Conservation (phyloP, 2,113 vertebrate species). For the Lycaon pictus region DNA sequence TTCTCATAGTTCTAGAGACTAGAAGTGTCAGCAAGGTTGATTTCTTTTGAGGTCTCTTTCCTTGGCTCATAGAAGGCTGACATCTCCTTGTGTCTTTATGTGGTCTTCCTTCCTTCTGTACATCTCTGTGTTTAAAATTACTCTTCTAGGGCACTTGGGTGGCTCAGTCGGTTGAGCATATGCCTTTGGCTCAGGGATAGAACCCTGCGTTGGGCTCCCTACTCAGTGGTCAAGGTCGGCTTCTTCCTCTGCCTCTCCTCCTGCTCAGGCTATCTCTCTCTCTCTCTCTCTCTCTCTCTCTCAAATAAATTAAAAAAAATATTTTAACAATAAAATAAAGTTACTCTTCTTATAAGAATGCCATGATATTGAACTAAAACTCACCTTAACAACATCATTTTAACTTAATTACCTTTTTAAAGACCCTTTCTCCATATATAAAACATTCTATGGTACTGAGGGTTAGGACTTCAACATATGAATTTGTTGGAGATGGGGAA, state of each 20-base stretch:
- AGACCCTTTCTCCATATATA: neutral
- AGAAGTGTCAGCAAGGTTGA: neutral
- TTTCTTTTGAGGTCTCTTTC: neutral
- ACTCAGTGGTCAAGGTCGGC: neutral
- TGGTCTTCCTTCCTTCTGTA: neutral
- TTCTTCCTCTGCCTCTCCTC: neutral
- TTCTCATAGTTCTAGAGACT: neutral
- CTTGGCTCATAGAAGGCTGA: neutral
- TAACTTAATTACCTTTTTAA: constrained; percentile 2
- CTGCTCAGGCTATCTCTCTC: neutral
- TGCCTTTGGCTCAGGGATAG: neutral
- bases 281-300: neutral
- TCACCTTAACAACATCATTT: neutral
- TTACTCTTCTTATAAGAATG: constrained; percentile 27
- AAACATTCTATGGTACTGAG: neutral
- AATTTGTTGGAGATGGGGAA: neutral
- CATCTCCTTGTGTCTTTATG: neutral
- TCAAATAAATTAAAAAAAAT: neutral
- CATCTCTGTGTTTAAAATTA: neutral
- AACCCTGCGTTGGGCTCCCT: neutral
- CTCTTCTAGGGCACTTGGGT: neutral
- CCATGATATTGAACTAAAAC: neutral
- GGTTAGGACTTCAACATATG: neutral
- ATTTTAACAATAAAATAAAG: neutral
- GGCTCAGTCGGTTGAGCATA: neutral